Evolutionary conservation across 2,113 vertebrate genomes (phyloP).

Genomic region (Bubo blakistoni): DNA sequence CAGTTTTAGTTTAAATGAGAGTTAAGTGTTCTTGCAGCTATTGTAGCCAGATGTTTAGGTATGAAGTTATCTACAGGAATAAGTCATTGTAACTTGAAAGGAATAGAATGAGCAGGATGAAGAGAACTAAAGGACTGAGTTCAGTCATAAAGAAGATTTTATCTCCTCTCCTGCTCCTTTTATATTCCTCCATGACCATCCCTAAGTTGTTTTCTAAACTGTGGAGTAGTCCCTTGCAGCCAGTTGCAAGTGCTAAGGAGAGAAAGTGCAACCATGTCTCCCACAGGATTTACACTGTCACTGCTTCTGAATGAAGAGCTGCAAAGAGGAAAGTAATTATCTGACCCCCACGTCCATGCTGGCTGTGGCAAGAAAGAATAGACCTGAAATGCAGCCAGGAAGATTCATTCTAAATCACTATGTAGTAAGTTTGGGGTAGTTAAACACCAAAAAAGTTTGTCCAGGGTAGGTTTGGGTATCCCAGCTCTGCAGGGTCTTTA

Average conservation of each 20-base stretch:
- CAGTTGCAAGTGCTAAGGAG: not conserved
- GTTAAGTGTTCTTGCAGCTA: not conserved
- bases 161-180: not conserved
- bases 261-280: not conserved
- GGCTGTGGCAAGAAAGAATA: not conserved
- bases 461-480: not conserved
- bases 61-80: not conserved
- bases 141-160: not conserved
- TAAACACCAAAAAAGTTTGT: not conserved
- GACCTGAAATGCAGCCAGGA: not conserved
- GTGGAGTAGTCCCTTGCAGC: not conserved
- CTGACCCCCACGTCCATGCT: not conserved
- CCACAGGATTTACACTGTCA: not conserved
- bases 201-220: not conserved
- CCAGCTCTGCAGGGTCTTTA: not conserved
- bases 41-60: not conserved
- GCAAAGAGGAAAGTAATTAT: not conserved
- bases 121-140: not conserved
- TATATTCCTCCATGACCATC: not conserved
- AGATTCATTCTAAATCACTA: not conserved
- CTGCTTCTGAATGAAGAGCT: not conserved
- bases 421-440: not conserved
- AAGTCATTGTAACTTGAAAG: conserved; percentile 2
- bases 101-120: not conserved
- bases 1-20: not conserved